Base-by-base conservation (phyloP, 2,113 vertebrate genomes). In the Xenopus laevis region DNA sequence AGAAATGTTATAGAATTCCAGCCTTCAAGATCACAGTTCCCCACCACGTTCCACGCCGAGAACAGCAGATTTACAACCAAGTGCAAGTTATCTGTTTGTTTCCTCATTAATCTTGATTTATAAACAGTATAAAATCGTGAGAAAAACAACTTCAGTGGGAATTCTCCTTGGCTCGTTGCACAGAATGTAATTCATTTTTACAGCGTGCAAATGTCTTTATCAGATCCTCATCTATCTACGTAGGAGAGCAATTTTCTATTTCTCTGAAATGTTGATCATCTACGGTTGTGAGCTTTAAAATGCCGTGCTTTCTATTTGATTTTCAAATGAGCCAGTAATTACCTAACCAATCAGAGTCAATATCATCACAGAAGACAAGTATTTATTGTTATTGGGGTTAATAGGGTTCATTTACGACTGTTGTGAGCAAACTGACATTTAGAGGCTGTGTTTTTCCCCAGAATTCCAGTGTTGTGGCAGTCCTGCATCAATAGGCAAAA, bases 21-120 rank as follows among this genome's bases (percentile, higher is more conserved):
- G 33, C 33, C 33, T 40, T 40, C 33, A 40, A 40, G 23, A 27
- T 27, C 23, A 27, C 23, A 27, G 33, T 40, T 40, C 33, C 6
- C 6, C 33, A 9, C 33, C 5, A 40, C 6, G 33, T 40, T 40
- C 33, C 33, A 40, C 33, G 1, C 47, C 1, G 12, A 13, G 12
- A 50, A 10, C 47, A 4, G 47, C 11, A 84, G 83, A 87, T 86
- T 87, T 84, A 85, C 72, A 74, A 77, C 79, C 77, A 83, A 76
- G 81, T 83, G 66, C 78, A n/a, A 78, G 17, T 78, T 83, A 83
- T 82, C 74, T 78, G 65, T 68, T 78, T 62, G 81, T 82, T 70
- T 77, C 71, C 79, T 82, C 82, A 84, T 88, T 85, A 87, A 85
- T 86, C 83, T 83, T 84, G 83, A 83, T 88, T 87, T 86, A 84